Conservation (phyloP, 2,797 vertebrate species). For the Gadopsis marmoratus region DNA sequence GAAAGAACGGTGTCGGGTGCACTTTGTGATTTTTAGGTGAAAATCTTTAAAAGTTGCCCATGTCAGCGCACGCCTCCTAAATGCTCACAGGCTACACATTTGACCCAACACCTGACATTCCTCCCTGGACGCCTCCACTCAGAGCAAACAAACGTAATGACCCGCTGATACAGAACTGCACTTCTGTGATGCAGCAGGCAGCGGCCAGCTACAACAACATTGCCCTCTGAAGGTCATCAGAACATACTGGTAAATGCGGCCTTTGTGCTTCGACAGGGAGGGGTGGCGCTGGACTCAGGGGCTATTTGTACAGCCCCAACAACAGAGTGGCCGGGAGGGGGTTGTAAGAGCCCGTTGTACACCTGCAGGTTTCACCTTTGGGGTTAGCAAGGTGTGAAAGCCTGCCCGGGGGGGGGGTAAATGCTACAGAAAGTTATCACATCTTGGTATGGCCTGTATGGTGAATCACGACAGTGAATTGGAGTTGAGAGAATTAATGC, state of each 20-base stretch:
- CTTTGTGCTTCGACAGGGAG: conserved; percentile 76
- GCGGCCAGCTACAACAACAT: conserved; percentile 81
- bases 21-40: conserved; percentile 5
- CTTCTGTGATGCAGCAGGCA: conserved; percentile 52
- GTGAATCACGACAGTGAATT: background rate
- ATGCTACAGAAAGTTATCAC: conserved; percentile 34
- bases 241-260: conserved; percentile 85
- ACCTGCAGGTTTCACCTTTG: conserved; percentile 75
- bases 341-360: conserved; percentile 67
- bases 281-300: conserved; percentile 44
- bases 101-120: conserved; percentile 60
- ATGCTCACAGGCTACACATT: background rate
- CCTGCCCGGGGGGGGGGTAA: conserved; percentile 23
- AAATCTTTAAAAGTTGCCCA: background rate
- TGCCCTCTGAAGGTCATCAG: conserved; percentile 87
- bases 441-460: background rate
- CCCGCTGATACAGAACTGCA: conserved; percentile 49
- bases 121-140: conserved; percentile 26
- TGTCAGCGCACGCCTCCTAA: conserved; percentile 35
- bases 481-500: conserved; percentile 3
- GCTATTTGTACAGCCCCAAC: conserved; percentile 78
- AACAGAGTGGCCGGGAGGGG: conserved; percentile 56
- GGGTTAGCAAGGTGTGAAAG: conserved; percentile 75
- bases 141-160: conserved; percentile 58
- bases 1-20: conserved; percentile 14